Percentiles rank a stretch among this genome's conserved stretches.
Conservation (phyloP, 2,797 vertebrate species). For the Pseudomugil gertrudae region DNA sequence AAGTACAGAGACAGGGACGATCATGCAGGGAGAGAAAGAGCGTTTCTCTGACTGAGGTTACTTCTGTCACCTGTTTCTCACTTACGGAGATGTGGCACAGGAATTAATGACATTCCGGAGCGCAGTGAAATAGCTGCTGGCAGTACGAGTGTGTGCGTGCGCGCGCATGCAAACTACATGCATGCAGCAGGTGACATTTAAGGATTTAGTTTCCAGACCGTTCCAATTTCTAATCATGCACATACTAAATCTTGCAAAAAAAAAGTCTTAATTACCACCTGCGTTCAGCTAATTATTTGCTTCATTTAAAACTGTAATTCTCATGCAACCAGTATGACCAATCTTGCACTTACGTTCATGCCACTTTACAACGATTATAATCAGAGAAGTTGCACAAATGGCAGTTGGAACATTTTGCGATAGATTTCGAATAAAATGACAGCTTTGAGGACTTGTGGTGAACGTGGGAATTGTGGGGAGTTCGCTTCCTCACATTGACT, state of each 20-base stretch:
- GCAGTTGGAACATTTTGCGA: conserved; percentile 8
- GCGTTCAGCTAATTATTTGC: conserved; percentile 14
- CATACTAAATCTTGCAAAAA: conserved; percentile 14
- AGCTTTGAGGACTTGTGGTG: neutral
- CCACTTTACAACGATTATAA: conserved; percentile 7
- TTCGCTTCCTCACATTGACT: no score
- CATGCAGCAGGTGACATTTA: conserved; percentile 53
- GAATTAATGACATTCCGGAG: conserved; percentile 70
- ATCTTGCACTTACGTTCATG: conserved; percentile 4
- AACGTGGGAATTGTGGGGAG: no score
- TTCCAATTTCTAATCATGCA: conserved; percentile 42
- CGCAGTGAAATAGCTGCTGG: conserved; percentile 66
- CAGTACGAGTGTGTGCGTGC: conserved; percentile 29
- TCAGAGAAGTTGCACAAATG: neutral
- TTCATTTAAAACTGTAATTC: conserved; percentile 18
- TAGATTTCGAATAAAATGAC: neutral
- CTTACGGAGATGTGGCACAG: conserved; percentile 73
- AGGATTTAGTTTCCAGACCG: conserved; percentile 36
- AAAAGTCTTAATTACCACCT: conserved; percentile 26
- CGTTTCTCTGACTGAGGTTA: conserved; percentile 69
- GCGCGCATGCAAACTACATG: conserved; percentile 31
- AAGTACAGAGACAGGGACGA: conserved; percentile 30
- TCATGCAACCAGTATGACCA: neutral
- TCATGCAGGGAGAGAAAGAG: conserved; percentile 24
- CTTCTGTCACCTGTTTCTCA: conserved; percentile 79